Conservation (phyloP, 2,113 vertebrate species). For the Coptodon bakossiorum region DNA sequence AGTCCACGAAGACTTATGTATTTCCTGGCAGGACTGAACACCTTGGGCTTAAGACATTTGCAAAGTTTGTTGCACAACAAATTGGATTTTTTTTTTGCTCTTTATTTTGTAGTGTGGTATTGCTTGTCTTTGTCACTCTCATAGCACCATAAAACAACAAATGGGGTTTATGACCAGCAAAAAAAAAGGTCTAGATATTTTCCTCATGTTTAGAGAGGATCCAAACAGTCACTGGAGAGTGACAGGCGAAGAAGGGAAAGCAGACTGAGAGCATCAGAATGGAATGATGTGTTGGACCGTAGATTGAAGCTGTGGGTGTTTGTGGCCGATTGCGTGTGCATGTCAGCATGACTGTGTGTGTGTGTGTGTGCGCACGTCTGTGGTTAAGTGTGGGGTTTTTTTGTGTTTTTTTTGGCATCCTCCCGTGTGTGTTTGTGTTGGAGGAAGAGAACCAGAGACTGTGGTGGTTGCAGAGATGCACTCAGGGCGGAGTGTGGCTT, state of each 20-base stretch:
- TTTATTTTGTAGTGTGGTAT: slow-evolving; percentile 1
- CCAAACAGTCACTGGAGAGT: slow-evolving; percentile 41
- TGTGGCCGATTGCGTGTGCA: background rate
- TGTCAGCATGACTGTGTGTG: background rate
- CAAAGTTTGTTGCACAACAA: background rate
- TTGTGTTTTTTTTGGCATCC: accelerated
- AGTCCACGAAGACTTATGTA: slow-evolving; percentile 22
- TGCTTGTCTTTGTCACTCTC: slow-evolving; percentile 13
- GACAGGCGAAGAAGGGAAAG: slow-evolving; percentile 18
- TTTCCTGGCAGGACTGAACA: slow-evolving; percentile 39
- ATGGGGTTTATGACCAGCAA: background rate
- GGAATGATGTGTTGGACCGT: slow-evolving; percentile 42
- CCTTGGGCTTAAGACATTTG: slow-evolving; percentile 3
- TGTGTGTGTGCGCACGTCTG: background rate
- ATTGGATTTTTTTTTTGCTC: background rate
- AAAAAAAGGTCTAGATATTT: slow-evolving; percentile 15
- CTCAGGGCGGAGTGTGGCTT: background rate
- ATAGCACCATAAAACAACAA: slow-evolving; percentile 9
- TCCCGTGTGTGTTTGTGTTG: slow-evolving; percentile 1
- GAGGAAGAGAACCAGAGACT: background rate
- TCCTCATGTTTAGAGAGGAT: slow-evolving; percentile 12
- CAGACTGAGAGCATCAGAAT: slow-evolving; percentile 32
- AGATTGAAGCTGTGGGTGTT: slow-evolving; percentile 29
- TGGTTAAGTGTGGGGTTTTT: background rate
- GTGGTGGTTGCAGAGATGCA: background rate